Evolutionary conservation across 2,113 vertebrate genomes (phyloP).

Genomic region (Misgurnus anguillicaudatus): DNA sequence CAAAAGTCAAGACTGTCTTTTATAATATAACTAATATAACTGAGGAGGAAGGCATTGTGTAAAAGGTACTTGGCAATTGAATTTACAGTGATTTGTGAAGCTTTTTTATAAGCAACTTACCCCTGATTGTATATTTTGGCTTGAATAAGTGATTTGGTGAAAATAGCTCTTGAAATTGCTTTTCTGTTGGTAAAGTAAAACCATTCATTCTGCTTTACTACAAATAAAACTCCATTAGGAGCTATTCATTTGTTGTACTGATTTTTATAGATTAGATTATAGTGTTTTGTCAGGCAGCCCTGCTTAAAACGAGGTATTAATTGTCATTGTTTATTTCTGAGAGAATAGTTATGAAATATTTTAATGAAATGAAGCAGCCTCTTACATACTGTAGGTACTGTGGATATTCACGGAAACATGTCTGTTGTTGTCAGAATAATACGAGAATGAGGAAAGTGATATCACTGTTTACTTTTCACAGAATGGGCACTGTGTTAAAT

Average conservation of each 20-base stretch:
- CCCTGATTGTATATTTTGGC: neutral
- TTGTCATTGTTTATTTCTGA: constrained; percentile 6
- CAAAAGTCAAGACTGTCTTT: too few relatives aligned
- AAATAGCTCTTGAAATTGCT: constrained; percentile 40
- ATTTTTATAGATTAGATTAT: constrained; percentile 62
- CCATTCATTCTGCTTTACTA: constrained; percentile 61
- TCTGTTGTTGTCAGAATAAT: neutral
- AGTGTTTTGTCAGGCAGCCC: constrained; percentile 40
- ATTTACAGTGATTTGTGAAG: neutral
- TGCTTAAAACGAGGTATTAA: constrained; percentile 11
- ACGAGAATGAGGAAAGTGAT: neutral
- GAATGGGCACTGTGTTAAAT: neutral
- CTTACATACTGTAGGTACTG: too few relatives aligned
- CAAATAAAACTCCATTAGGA: constrained; percentile 64
- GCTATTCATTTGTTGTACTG: constrained; percentile 59
- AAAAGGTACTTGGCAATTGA: neutral
- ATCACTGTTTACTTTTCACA: neutral
- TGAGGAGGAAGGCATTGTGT: neutral
- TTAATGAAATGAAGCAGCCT: too few relatives aligned
- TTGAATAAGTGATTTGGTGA: neutral
- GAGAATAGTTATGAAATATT: constrained; percentile 12
- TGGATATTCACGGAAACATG: neutral
- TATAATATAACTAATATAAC: too few relatives aligned
- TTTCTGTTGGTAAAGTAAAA: constrained; percentile 46
- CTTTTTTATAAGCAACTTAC: neutral